Percentiles rank a stretch among this genome's conserved stretches.
These are phyloP conservation scores for Papilio protenor DNA, from an alignment of 2,888 invertebrate species.

Conservation along the genomic window DNA sequence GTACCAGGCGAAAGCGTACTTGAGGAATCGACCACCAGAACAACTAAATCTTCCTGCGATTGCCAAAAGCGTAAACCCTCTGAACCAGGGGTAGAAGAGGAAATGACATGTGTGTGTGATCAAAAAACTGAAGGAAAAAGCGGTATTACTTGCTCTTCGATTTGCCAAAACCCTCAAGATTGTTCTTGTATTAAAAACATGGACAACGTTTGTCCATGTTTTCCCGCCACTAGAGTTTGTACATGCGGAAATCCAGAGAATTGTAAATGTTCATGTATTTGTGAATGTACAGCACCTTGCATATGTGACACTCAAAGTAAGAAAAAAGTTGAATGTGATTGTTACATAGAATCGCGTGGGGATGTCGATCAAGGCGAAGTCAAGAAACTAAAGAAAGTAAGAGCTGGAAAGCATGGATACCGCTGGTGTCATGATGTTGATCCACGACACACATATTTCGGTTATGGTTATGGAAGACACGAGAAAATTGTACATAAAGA, in stretches of 20 bases:
- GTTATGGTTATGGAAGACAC: constrained; percentile 70
- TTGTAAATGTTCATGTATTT: constrained; percentile 67
- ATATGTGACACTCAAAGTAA: constrained; percentile 62
- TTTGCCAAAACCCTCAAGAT: constrained; percentile 56
- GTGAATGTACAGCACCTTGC: constrained; percentile 69
- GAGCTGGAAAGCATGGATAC: constrained; percentile 72
- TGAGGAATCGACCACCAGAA: constrained; percentile 33
- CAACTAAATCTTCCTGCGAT: constrained; percentile 58
- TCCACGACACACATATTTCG: constrained; percentile 75
- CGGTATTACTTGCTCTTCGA: constrained; percentile 59
- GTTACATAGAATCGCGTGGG: constrained; percentile 45
- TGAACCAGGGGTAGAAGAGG: constrained; percentile 48
- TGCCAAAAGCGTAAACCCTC: constrained; percentile 62
- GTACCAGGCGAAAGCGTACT: constrained; percentile 14
- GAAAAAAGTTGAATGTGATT: constrained; percentile 59
- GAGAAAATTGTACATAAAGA: constrained; percentile 63
- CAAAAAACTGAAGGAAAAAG: constrained; percentile 52
- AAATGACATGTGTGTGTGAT: constrained; percentile 66
- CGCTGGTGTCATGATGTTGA: constrained; percentile 77
- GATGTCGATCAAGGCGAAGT: constrained; percentile 48
- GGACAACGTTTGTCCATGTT: constrained; percentile 62
- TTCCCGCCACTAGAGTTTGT: constrained; percentile 58
- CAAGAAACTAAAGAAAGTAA: constrained; percentile 64
- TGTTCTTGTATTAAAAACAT: constrained; percentile 61
- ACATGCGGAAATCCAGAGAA: constrained; percentile 67